These are phyloP conservation scores for Agrilus planipennis DNA, from an alignment of 1,140 invertebrate species.

Conservation along the genomic window DNA sequence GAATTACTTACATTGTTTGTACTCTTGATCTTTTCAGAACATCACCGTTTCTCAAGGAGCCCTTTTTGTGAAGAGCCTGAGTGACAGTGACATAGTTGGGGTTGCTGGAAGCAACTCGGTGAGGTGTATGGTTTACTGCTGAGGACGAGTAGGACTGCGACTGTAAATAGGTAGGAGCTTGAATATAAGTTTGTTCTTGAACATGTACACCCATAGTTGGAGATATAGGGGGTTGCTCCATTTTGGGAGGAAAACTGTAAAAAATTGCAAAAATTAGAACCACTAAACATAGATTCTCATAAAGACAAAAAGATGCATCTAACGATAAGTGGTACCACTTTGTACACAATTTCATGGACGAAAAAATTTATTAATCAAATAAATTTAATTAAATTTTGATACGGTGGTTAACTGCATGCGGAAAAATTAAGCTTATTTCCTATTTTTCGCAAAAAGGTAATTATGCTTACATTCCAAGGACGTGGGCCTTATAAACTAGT, in stretches of 20 bases:
- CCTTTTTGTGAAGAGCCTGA: conserved; percentile 51
- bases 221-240: conserved; percentile 38
- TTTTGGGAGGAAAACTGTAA: conserved; percentile 45
- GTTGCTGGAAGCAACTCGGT: conserved; percentile 36
- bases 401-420: too few relatives aligned
- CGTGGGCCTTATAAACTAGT: too few relatives aligned
- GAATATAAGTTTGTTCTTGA: conserved; percentile 33
- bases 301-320: too few relatives aligned
- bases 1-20: conserved; percentile 46
- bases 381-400: too few relatives aligned
- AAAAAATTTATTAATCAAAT: too few relatives aligned
- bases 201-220: conserved; percentile 27
- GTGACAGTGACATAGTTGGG: conserved; percentile 35
- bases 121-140: conserved; percentile 34
- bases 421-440: too few relatives aligned
- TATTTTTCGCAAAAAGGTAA: too few relatives aligned
- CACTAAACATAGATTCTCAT: too few relatives aligned
- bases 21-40: conserved; percentile 53
- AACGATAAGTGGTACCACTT: too few relatives aligned
- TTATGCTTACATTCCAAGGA: too few relatives aligned
- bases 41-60: conserved; percentile 54
- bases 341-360: too few relatives aligned
- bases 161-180: conserved; percentile 37
- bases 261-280: too few relatives aligned
- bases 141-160: conserved; percentile 40